Conservation (phyloP, 64 coral and sea anemone species). For the Porites australiensis region DNA sequence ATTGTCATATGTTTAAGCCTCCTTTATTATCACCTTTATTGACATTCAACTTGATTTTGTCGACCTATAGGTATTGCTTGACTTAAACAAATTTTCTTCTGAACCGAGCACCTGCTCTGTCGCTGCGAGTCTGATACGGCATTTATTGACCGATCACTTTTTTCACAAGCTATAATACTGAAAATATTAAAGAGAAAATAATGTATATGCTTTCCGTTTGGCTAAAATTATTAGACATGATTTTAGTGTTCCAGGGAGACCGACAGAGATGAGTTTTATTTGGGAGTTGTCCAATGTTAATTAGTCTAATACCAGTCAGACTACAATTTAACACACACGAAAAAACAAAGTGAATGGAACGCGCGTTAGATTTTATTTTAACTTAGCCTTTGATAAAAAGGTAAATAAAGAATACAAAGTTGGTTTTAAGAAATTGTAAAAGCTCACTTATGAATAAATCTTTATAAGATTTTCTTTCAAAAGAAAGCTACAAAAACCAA, state of each 20-base stretch:
- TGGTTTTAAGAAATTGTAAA: not conserved
- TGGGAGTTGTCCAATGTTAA: too few relatives aligned
- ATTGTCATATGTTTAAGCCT: slow-evolving; percentile 6
- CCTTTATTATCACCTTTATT: slow-evolving; percentile 14
- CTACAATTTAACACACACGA: not conserved
- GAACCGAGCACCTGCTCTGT: not conserved
- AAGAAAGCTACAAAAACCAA: too few relatives aligned
- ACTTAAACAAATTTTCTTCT: slow-evolving; percentile 13
- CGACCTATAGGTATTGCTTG: slow-evolving; percentile 9
- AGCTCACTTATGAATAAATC: too few relatives aligned
- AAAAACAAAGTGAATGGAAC: not conserved
- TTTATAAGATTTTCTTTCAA: not conserved
- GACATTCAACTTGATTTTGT: not conserved
- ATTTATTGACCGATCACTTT: slow-evolving; percentile 10
- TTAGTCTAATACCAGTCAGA: too few relatives aligned
- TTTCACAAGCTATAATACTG: not conserved
- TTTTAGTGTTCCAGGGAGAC: too few relatives aligned
- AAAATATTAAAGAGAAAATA: not conserved
- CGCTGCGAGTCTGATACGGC: not conserved
- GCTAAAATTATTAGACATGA: too few relatives aligned
- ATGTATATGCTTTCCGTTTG: too few relatives aligned
- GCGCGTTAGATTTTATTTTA: not conserved
- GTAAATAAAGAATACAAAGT: not conserved
- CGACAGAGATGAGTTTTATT: too few relatives aligned
- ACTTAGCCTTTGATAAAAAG: not conserved